Evolutionary conservation across 1,140 invertebrate genomes (phyloP), one percentile per base, ranked within the genome.

Genomic region (Pseudomyrmex sp.): DNA sequence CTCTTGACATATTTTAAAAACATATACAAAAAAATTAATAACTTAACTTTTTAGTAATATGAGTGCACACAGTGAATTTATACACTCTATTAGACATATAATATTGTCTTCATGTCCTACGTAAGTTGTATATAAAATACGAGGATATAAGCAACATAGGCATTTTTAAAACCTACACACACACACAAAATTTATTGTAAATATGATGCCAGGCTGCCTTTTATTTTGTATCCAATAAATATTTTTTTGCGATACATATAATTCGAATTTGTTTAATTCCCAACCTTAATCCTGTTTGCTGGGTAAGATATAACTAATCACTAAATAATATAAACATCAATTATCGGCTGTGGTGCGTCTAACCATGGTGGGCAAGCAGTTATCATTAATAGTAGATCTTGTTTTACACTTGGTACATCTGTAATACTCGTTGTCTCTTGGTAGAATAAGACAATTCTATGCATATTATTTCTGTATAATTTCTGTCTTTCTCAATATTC

Each of bases 201-300:
- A 91, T 88, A 88, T 59, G 86, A 69, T 62, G 84, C 72, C 72
- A 79, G 85, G 83, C 35, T 86, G 84, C 46, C 70, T 88, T 92
- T 90, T 93, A 90, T 88, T 93, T 93, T 92, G 85, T 91, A 85
- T 93, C 93, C 77, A 93, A 94, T 93, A 93, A 93, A 94, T 83
- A 85, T 85, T 91, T 93, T 89, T 84, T 89, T 86, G 89, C 82
- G 85, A 90, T 66, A 35, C 35, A 35, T 35, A 83, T 91, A 90
- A 91, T 89, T 91, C 85, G 88, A 87, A 90, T 94, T 93, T 92
- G 85, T 93, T 93, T 92, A 87, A 91, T 91, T 91, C 91, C 89
- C 85, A 59, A 91, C 86, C 92, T 86, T 18, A 74, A 83, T 89
- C 85, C 89, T 50, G 5, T 73, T 86, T 58, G 54, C 35, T 80